phyloP scores from a whole-genome alignment of 2,797 vertebrate species.

The Botia almorhae region DNA sequence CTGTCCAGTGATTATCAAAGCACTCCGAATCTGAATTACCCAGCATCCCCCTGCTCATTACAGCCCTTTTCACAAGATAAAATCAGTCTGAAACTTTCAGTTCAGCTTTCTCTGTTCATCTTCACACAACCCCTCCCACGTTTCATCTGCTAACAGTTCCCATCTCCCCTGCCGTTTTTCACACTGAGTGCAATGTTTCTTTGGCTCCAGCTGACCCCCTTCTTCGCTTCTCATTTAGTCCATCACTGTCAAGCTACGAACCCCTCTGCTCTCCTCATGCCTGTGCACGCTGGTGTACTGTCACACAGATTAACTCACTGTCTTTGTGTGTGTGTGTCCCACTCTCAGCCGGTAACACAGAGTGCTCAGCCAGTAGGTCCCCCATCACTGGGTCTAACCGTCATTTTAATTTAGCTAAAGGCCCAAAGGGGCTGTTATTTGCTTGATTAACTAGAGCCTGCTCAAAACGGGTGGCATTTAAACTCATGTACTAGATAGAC shows the following conservation, averaged over 20 bases:
- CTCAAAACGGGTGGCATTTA: conserved; percentile 7
- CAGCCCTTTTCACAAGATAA: background rate
- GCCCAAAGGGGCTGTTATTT: conserved; percentile 8
- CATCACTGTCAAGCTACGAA: background rate
- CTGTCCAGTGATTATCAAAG: background rate
- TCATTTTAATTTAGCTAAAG: conserved; percentile 41
- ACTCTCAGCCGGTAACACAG: conserved; percentile 6
- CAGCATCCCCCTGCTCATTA: background rate
- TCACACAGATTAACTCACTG: conserved; percentile 42
- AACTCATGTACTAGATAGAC: background rate
- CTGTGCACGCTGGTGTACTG: conserved; percentile 4
- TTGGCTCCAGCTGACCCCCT: background rate
- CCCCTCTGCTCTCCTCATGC: conserved; percentile 3
- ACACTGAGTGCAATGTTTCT: conserved; percentile 12
- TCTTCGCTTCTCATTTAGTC: conserved; percentile 10
- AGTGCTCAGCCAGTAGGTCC: conserved; percentile 27
- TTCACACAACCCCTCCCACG: background rate
- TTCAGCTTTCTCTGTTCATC: background rate
- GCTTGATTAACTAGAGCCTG: conserved; percentile 26
- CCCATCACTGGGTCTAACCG: conserved; percentile 8
- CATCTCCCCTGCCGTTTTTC: background rate
- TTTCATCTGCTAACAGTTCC: background rate
- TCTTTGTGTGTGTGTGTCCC: conserved; percentile 24
- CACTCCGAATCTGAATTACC: background rate
- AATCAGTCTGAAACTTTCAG: background rate